Base-by-base conservation (phyloP, 30 jellyfish, hydroid and myxozoan genomes). In the Pseudorhiza aurosa region DNA sequence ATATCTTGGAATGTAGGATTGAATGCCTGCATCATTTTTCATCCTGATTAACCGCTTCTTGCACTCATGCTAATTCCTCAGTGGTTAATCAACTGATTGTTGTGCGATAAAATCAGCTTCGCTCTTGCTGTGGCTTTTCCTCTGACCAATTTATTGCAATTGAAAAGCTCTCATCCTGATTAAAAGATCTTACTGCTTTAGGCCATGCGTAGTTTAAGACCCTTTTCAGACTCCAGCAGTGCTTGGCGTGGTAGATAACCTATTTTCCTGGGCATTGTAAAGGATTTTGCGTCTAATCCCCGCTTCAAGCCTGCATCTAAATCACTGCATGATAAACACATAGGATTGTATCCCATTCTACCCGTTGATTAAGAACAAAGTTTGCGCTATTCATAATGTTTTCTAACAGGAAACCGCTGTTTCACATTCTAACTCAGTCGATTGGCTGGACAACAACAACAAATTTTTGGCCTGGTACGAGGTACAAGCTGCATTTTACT, bases 181-280 rank as follows among this genome's bases (percentile, higher is more conserved):
- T 53, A 19, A 19, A 37, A 19, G 67, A 53, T 53, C 22, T 53
- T 19, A 15, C 67, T 53, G 36, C 67, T 36, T 18, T 2, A 19
- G 24, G 67, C 67, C 21, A 19, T 53, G 19, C 67, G 24, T 27
- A 53, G 67, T 36, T 15, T 5, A 22, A 53, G 67, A 15, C 5
- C 12, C 35, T 53, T 8, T 53, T 53, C 36, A 18, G 35, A 18
- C 12, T 53, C 36, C 67, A 53, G 67, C 67, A 53, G 35, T 6
- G 22, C 67, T 17, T 53, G 67, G 67, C 35, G 67, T 53, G 67
- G 67, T 36, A 53, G 67, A 53, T 53, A 33, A 53, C 37, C 67
- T 53, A 37, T 53, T 36, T 53, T 53, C 21, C 4, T 17, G 17
- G 24, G 2, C 1, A 19, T 53, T 2, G 19, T 17, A 7, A 53